Base-by-base conservation (phyloP, 2,113 vertebrate species). In the Neotoma lepida region DNA sequence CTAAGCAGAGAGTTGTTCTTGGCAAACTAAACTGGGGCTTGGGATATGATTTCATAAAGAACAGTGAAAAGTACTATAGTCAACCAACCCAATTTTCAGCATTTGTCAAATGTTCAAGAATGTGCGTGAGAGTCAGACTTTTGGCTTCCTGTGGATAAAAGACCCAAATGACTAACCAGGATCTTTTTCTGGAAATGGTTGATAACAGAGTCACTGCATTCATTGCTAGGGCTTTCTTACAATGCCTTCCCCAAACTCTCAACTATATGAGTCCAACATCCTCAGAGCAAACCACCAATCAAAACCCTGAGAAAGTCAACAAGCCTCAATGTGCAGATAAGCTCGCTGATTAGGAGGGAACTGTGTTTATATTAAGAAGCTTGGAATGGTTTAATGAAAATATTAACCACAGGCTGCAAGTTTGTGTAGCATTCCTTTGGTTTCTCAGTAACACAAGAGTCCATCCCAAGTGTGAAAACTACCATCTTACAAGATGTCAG, bases 261-360 rank as follows among this genome's bases (percentile, higher is more conserved):
- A 89, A 88, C 44, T 88, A 61, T 89, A 91, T 49, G 61, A 90
- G 54, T 35, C 70, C 88, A 96, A 90, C 90, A 78, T 89, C 77
- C 70, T 74, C n/a, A 96, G 76, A 82, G 44, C 46, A 94, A 94
- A n/a, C 73, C 76, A 66, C 46, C 77, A 74, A 66, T 17, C 46
- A 84, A 78, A 93, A 89, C n/a, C 30, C 89, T 73, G 80, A 30
- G 93, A 96, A 96, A 96, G 85, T 66, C 63, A 96, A 89, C 58
- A 94, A 90, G 41, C 51, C 89, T 87, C 94, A 89, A 81, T 77
- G 89, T 95, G 88, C 64, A 94, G 58, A 77, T 93, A 90, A 61
- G 70, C 73, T 97, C 94, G 95, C 87, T 95, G 73, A 78, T 76
- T 88, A 93, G 91, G 91, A 81, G 74, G 70, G 93, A 88, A 89